Base-by-base conservation (phyloP, 2,888 invertebrate species). In the Phortica okadai region DNA sequence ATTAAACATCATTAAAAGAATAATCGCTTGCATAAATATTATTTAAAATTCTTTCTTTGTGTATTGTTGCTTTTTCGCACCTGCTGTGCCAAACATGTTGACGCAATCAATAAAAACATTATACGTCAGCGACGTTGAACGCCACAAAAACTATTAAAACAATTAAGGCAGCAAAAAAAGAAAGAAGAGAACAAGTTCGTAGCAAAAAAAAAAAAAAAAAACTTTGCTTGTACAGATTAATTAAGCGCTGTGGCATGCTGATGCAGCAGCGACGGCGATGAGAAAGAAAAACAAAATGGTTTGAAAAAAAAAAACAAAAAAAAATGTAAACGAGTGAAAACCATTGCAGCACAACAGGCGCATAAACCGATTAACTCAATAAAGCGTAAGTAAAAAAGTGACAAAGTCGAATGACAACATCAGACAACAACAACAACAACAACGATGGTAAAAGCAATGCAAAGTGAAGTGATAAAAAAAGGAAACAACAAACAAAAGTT, bases 291-390 rank as follows among this genome's bases (percentile, higher is more conserved):
- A 14, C 14, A 64, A 64, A 44, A 44, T n/a, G 16, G 44, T n/a
- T 41, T 5, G 14, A 45, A 67, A 67, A 67, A 41, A 41, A 41
- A 41, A 33, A 41, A 62, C 33, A 25, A 64, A 64, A 64, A 21
- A 21, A 21, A 21, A 21, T 21, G 21, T 21, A 21, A 21, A 21
- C 21, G 21, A 21, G 21, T 21, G 21, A 21, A 66, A 66, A 41
- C 7, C 10, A 66, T 41, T 66, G 66, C 59, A 59, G 41, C 66
- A 42, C 67, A 67, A 64, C 33, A 33, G 33, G 67, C 62, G 74
- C 84, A 83, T 83, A 83, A 83, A 83, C 85, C 83, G 83, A 83
- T 85, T 83, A 83, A 83, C 85, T 83, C 85, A 83, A 83, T 83
- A 83, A 83, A 83, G 85, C 84, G 83, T 78, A 80, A 83, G 82